Evolutionary conservation across 2,113 vertebrate species (phyloP).

Genomic region (Nicator chloris): DNA sequence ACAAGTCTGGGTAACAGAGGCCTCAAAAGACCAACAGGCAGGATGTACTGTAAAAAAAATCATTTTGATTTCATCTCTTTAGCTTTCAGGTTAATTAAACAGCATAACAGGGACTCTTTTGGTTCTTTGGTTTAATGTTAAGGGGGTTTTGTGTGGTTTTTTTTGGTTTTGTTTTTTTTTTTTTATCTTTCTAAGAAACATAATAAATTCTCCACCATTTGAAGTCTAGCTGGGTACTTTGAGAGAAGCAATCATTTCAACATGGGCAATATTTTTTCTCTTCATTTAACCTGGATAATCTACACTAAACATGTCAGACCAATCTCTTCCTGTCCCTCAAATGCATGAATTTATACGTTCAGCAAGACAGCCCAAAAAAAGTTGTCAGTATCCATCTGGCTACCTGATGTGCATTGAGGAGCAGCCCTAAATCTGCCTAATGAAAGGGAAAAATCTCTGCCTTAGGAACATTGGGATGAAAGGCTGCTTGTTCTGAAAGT

Average conservation of each 20-base stretch:
- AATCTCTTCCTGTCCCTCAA: neutral
- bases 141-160: rapidly evolving
- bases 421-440: neutral
- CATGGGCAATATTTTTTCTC: neutral
- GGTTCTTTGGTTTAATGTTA: neutral
- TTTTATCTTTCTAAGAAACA: neutral
- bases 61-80: neutral
- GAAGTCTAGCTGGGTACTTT: neutral
- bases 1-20: neutral
- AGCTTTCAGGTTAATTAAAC: neutral
- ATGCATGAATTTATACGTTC: neutral
- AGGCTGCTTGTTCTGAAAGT: neutral
- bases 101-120: neutral
- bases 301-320: neutral
- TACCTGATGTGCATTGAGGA: neutral
- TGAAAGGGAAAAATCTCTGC: neutral
- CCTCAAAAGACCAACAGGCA: neutral
- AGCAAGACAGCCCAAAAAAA: neutral
- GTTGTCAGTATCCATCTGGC: neutral
- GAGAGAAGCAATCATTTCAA: neutral
- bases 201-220: neutral
- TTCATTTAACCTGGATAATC: neutral
- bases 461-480: neutral
- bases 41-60: neutral
- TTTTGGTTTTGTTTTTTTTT: neutral